Evolutionary conservation across 2,797 vertebrate species (phyloP).

Genomic region (Lophius americanus): DNA sequence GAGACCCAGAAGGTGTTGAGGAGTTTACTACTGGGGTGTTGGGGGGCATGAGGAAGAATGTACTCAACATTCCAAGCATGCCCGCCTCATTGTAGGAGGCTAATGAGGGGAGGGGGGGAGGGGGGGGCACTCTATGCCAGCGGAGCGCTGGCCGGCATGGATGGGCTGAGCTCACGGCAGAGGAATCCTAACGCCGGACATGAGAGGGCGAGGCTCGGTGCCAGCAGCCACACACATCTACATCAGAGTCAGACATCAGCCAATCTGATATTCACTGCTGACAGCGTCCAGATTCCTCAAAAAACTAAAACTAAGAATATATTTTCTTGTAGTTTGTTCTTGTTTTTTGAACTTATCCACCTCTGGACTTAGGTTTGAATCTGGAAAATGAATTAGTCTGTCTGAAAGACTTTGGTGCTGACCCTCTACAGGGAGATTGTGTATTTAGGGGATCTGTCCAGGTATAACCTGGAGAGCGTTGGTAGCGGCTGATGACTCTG

Average conservation of each 20-base stretch:
- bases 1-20: conserved; percentile 50
- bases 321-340: neutral
- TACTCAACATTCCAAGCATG: conserved; percentile 71
- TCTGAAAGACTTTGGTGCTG: too few relatives aligned
- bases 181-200: conserved; percentile 63
- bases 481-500: too few relatives aligned
- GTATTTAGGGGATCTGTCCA: too few relatives aligned
- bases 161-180: conserved; percentile 59
- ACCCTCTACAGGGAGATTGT: too few relatives aligned
- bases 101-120: conserved; percentile 61
- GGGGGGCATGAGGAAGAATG: conserved; percentile 48
- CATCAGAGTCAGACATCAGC: conserved; percentile 2
- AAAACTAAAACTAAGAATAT: neutral
- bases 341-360: too few relatives aligned
- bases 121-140: neutral
- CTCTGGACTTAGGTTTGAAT: neutral
- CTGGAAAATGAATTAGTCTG: too few relatives aligned
- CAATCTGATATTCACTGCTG: neutral
- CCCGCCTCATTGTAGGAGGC: conserved; percentile 61
- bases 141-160: conserved; percentile 17
- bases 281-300: neutral
- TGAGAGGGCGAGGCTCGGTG: conserved; percentile 35
- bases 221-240: conserved; percentile 22
- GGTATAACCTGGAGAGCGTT: too few relatives aligned
- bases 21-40: conserved; percentile 37